Percentiles rank a stretch among this genome's conserved stretches.
Conservation (phyloP, 2,888 invertebrate species). For the Taphrorychus bicolor region DNA sequence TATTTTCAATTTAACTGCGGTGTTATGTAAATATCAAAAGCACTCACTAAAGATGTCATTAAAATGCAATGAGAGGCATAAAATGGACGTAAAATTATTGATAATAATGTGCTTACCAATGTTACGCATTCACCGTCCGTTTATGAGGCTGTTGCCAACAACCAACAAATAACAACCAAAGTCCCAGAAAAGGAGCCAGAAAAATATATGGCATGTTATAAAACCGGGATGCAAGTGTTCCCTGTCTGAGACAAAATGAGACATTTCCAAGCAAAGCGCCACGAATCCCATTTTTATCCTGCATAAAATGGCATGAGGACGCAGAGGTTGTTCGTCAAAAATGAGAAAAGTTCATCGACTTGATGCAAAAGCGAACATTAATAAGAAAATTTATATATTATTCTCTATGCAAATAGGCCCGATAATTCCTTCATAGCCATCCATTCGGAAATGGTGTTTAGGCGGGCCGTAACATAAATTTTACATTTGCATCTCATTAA, state of each 20-base stretch:
- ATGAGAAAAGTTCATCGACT: background rate
- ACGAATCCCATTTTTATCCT: constrained; percentile 51
- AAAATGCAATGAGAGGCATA: background rate
- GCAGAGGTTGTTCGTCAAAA: constrained; percentile 22
- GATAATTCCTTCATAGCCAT: background rate
- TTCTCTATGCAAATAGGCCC: background rate
- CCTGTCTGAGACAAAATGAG: constrained; percentile 55
- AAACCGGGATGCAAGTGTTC: constrained; percentile 54
- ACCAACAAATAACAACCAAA: constrained; percentile 36
- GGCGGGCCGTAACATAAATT: background rate
- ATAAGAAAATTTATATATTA: background rate
- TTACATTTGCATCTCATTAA: background rate
- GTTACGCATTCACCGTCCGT: too few species aligned
- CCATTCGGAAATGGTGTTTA: background rate
- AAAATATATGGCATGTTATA: constrained; percentile 50
- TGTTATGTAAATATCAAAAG: background rate
- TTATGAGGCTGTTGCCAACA: constrained; percentile 40
- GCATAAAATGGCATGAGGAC: constrained; percentile 29
- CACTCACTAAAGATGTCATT: background rate
- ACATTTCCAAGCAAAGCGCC: constrained; percentile 56
- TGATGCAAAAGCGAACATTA: background rate
- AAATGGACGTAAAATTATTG: background rate
- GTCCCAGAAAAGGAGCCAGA: constrained; percentile 45
- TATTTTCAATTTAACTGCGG: background rate
- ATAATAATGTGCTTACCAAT: constrained; percentile 9